A percentile compares a stretch with the other conserved stretches of the same genome.
Conservation (phyloP, 2,113 vertebrate species). For the Mormoops blainvillei region DNA sequence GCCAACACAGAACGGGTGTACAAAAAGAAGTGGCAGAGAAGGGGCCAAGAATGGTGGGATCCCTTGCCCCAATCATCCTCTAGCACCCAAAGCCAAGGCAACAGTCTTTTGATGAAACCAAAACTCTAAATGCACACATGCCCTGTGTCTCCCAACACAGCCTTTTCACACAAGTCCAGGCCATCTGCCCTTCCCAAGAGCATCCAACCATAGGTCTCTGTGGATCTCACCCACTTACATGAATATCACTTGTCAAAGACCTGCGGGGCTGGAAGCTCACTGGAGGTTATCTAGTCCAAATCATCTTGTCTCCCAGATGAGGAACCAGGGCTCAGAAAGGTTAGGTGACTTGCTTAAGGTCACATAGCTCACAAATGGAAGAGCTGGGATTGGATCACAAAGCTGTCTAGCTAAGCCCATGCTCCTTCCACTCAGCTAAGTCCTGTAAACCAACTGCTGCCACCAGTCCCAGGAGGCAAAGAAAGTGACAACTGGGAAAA, state of each 20-base stretch:
- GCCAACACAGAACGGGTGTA: not conserved
- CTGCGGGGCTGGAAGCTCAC: not conserved
- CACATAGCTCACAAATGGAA: not conserved
- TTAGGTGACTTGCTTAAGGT: not conserved
- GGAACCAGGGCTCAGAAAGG: conserved; percentile 3
- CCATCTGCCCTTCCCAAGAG: not conserved
- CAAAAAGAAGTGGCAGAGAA: not conserved
- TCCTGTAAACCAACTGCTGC: not conserved
- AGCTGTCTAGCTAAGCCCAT: not conserved
- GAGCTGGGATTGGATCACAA: not conserved
- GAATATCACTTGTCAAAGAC: not conserved
- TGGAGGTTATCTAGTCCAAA: not conserved
- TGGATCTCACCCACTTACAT: not conserved
- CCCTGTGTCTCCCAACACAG: not conserved
- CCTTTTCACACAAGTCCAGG: not conserved
- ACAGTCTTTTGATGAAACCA: not conserved
- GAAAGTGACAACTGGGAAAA: not conserved
- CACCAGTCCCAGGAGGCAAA: not conserved
- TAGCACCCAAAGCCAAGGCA: not conserved
- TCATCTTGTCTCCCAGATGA: not conserved
- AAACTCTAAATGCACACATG: not conserved
- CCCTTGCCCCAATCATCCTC: not conserved
- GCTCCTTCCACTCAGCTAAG: not conserved
- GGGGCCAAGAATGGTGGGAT: not conserved
- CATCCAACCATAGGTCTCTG: not conserved